A percentile compares a stretch with the other conserved stretches of the same genome.
Conservation (phyloP, 2,113 vertebrate genomes). For the Saimiri boliviensis region DNA sequence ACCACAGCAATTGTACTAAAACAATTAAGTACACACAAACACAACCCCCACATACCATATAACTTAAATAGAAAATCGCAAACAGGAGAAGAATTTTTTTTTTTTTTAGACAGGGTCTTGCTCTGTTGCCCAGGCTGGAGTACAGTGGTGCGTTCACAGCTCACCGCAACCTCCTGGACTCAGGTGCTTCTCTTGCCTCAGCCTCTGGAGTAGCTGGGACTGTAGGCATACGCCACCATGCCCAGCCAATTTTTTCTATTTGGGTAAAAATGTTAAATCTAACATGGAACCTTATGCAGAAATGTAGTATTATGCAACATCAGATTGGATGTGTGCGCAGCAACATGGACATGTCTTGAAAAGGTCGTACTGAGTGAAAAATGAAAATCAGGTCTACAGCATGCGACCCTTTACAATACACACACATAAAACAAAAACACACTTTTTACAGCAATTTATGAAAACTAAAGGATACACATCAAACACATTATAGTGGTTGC, state of each 20-base stretch:
- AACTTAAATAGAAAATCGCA: neutral
- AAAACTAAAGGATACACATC: neutral
- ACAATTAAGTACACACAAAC: neutral
- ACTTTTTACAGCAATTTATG: slow-evolving; percentile 10
- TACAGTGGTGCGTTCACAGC: no score
- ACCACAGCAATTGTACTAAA: neutral
- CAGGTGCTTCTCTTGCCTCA: no score
- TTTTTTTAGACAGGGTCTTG: no score
- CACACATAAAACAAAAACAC: neutral
- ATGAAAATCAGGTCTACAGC: neutral
- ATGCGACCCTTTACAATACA: neutral
- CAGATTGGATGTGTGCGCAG: neutral
- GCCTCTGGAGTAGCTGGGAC: no score
- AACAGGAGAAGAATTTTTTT: neutral
- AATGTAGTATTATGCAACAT: neutral
- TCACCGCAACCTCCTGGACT: no score
- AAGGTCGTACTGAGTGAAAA: neutral
- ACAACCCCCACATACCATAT: neutral
- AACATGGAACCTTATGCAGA: neutral
- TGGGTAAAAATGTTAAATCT: neutral
- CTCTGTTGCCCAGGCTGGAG: no score
- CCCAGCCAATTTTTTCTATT: no score
- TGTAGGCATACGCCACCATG: no score
- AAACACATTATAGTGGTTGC: neutral
- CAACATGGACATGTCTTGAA: neutral